Base-by-base conservation (phyloP, 2,113 vertebrate species). In the Zosterops hypoxanthus region DNA sequence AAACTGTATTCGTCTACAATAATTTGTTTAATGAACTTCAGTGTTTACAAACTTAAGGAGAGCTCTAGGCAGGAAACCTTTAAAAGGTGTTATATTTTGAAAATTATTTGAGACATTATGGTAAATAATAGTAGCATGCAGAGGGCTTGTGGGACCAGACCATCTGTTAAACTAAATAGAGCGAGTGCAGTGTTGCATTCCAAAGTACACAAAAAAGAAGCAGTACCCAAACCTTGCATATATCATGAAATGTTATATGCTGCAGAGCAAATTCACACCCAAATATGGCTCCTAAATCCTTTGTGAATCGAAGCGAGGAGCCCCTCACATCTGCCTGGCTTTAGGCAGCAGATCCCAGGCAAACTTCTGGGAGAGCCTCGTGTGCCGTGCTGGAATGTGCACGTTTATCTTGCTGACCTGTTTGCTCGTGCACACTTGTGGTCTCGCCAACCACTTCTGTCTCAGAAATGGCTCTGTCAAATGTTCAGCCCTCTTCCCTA, bases 361-460 rank as follows among this genome's bases (percentile, higher is more conserved):
- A 4, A 31, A 22, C 59, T 90, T 76, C 79, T 70, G 20, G 14
- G 29, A 59, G 26, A 82, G 50, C 49, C n/a, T 42, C 0, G 2
- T 52, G 77, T 26, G 70, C 76, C 2, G 3, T 0, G 0, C 39
- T n/a, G 93, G 68, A 90, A 93, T 21, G 82, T 4, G 29, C 18
- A 2, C 5, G 0, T 75, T 90, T 83, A 69, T 91, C 86, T 91
- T 26, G 18, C 34, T 47, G 59, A 47, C 64, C 34, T 12, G 0
- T 41, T 53, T 50, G 44, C 61, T 81, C 0, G 2, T 46, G 52
- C 0, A 0, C 2, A 1, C 57, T 60, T 0, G 0, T 2, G 4
- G 24, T 66, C 47, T 39, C 42, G 3, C 77, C 12, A 5, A 22
- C 24, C 12, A 24, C 41, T 88, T 71, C 56, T 42, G 1, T 60